These are phyloP conservation scores for Rachycentron canadum DNA, from an alignment of 2,797 vertebrate genomes.

Conservation along the genomic window DNA sequence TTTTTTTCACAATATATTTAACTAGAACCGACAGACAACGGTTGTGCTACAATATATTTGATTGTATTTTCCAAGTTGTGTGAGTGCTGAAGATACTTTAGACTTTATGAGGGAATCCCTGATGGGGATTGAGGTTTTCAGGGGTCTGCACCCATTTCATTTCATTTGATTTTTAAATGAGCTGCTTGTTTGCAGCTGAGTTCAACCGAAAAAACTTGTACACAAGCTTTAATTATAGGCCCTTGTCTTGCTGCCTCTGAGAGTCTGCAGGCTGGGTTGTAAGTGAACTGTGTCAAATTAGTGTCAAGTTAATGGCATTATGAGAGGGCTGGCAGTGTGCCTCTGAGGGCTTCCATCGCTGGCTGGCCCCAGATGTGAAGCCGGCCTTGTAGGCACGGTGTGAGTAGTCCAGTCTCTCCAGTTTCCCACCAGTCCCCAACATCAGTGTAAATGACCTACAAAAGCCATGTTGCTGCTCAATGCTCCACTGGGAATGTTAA, in stretches of 20 bases:
- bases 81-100: background rate
- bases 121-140: background rate
- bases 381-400: conserved; percentile 54
- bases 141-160: background rate
- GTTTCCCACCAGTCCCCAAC: conserved; percentile 76
- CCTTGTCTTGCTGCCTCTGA: conserved; percentile 11
- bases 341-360: conserved; percentile 53
- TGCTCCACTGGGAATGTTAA: conserved; percentile 77
- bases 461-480: conserved; percentile 66
- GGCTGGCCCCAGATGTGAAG: conserved; percentile 79
- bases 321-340: conserved; percentile 54
- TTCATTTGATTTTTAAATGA: background rate
- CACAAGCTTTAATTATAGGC: conserved; percentile 21
- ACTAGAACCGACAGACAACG: no score
- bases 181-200: background rate
- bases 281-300: conserved; percentile 62
- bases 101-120: background rate
- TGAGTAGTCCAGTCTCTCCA: conserved; percentile 62
- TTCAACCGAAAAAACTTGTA: conserved; percentile 17
- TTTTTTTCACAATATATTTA: no score
- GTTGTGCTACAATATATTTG: no score
- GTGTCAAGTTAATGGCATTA: conserved; percentile 66
- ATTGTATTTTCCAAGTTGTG: background rate
- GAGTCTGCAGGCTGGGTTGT: conserved; percentile 27
- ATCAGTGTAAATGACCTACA: conserved; percentile 71